Percentiles rank a stretch among this genome's conserved stretches.
phyloP scores from a whole-genome alignment of 2,113 vertebrate genomes.

The Campylomormyrus numenius region DNA sequence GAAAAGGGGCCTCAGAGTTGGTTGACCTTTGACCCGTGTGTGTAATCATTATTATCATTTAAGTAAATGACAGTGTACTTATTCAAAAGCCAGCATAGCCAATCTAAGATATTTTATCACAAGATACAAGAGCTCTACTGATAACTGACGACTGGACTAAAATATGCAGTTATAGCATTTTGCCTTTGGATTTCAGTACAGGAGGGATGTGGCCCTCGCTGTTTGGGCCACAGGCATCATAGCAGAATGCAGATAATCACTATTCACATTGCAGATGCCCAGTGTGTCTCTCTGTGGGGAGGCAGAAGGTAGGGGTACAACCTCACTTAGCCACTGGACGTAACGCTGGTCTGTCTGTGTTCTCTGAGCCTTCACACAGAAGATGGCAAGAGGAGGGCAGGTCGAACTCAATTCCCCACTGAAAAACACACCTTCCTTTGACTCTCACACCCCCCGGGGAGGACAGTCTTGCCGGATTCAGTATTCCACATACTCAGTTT shows the following conservation, averaged over 20 bases:
- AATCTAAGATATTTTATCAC: not conserved
- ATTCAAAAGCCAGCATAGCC: not conserved
- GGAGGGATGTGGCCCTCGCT: not conserved
- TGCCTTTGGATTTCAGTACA: not conserved
- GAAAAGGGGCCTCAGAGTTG: not conserved
- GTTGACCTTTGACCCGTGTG: not conserved
- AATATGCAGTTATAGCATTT: not conserved
- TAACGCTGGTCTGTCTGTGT: not conserved
- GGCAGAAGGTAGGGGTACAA: not conserved
- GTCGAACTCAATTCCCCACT: not conserved
- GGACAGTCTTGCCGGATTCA: slow-evolving; percentile 56
- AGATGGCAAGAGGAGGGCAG: not conserved
- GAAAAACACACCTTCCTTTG: not conserved
- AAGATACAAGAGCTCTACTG: not conserved
- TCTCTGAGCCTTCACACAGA: not conserved
- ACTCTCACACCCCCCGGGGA: slow-evolving; percentile 37
- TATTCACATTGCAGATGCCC: not conserved
- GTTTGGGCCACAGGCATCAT: not conserved
- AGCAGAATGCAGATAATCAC: not conserved
- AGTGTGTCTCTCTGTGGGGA: not conserved
- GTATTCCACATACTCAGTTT: slow-evolving; percentile 55
- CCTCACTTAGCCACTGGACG: not conserved
- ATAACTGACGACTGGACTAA: too few relatives aligned
- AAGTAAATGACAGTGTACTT: not conserved
- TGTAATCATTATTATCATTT: not conserved